Conservation (phyloP, 2,113 vertebrate species). For the Paramormyrops kingsleyae region DNA sequence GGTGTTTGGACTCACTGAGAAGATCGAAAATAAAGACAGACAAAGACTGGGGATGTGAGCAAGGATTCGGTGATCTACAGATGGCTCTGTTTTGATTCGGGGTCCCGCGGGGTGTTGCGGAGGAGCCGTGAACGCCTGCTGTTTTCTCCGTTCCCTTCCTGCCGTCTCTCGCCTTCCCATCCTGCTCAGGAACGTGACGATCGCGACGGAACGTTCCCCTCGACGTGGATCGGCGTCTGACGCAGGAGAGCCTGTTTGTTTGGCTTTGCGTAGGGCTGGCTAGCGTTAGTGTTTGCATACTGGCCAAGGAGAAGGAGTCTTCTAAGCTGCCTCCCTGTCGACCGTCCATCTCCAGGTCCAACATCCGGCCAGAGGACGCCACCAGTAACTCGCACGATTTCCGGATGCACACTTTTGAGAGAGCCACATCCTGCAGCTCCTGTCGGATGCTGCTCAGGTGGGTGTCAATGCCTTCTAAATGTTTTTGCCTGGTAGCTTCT, state of each 20-base stretch:
- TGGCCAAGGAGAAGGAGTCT: background rate
- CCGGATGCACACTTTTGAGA: constrained; percentile 84
- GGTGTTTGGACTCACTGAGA: background rate
- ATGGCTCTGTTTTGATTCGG: background rate
- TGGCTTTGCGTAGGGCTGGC: background rate
- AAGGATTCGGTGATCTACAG: background rate
- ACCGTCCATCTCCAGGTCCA: constrained; percentile 63
- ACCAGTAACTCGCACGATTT: constrained; percentile 80
- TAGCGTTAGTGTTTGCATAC: background rate
- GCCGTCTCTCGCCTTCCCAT: background rate
- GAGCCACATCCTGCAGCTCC: constrained; percentile 77
- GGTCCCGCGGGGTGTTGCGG: background rate
- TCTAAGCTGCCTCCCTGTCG: background rate
- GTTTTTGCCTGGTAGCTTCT: background rate
- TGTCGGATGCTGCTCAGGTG: constrained; percentile 85
- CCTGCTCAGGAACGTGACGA: background rate
- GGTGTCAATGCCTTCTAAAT: background rate
- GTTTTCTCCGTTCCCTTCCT: background rate
- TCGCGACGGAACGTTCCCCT: background rate
- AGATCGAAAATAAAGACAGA: background rate
- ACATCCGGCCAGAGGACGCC: constrained; percentile 78
- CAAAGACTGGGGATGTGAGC: background rate
- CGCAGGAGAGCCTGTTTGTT: background rate
- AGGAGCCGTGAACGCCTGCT: background rate
- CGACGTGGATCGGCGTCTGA: background rate